phyloP scores from a whole-genome alignment of 2,888 invertebrate genomes.

The Atethmia centrago region DNA sequence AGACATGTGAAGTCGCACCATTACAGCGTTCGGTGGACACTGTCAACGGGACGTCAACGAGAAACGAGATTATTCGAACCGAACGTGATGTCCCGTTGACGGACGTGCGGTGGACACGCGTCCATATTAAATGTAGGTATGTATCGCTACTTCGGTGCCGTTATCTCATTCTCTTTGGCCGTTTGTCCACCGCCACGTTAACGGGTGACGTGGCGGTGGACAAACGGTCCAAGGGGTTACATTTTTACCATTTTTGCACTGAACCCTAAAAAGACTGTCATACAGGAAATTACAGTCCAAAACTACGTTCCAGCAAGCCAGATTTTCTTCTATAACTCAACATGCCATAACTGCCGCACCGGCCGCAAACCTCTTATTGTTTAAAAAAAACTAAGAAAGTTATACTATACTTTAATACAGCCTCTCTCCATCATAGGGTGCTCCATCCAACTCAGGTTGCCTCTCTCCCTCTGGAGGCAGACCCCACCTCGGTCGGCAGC shows the following conservation, averaged over 20 bases:
- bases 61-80: too few relatives aligned
- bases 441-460: constrained; percentile 83
- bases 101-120: too few relatives aligned
- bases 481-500: constrained; percentile 82
- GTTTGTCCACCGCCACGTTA: too few relatives aligned
- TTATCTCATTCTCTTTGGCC: too few relatives aligned
- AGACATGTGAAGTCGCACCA: neutral
- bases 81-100: too few relatives aligned
- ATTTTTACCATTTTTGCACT: neutral
- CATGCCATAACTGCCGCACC: too few relatives aligned
- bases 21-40: neutral
- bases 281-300: neutral
- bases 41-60: too few relatives aligned
- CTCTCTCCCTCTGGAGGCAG: constrained; percentile 81
- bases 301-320: too few relatives aligned
- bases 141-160: too few relatives aligned
- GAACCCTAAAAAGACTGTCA: neutral
- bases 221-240: too few relatives aligned
- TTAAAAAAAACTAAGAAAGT: neutral
- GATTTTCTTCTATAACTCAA: neutral
- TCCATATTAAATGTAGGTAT: too few relatives aligned
- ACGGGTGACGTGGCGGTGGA: too few relatives aligned
- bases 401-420: constrained; percentile 73
- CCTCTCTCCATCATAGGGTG: constrained; percentile 83
- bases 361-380: neutral